A percentile compares a stretch with the other conserved stretches of the same genome.
phyloP scores from a whole-genome alignment of 2,888 invertebrate species.

The Archips xylosteana region DNA sequence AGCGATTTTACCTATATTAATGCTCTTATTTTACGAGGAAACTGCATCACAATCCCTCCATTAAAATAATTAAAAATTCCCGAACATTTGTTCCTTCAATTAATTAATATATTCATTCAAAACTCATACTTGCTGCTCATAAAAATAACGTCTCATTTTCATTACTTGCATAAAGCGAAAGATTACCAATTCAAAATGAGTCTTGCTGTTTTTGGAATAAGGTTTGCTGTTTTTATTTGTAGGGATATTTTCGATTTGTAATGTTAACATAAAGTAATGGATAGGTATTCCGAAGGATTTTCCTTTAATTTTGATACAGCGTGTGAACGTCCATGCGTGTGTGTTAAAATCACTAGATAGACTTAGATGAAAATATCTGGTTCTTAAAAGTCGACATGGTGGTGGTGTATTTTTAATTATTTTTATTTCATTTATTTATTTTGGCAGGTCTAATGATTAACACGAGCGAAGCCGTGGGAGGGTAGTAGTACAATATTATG shows the following conservation, averaged over 20 bases:
- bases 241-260: neutral
- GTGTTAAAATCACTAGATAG: no score
- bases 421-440: no score
- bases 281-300: no score
- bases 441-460: no score
- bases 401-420: no score
- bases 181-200: neutral
- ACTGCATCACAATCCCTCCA: neutral
- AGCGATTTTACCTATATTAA: neutral
- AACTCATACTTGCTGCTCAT: neutral
- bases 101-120: neutral
- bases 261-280: no score
- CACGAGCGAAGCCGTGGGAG: no score
- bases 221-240: no score
- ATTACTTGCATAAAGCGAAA: neutral
- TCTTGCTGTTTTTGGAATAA: neutral
- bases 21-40: neutral
- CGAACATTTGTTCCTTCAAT: constrained; percentile 1
- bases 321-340: no score
- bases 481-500: neutral
- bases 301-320: no score
- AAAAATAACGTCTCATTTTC: neutral
- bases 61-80: constrained; percentile 13
- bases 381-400: no score
- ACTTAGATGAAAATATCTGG: no score